Base-by-base conservation (phyloP, 2,113 vertebrate genomes). In the Oenanthe melanoleuca region DNA sequence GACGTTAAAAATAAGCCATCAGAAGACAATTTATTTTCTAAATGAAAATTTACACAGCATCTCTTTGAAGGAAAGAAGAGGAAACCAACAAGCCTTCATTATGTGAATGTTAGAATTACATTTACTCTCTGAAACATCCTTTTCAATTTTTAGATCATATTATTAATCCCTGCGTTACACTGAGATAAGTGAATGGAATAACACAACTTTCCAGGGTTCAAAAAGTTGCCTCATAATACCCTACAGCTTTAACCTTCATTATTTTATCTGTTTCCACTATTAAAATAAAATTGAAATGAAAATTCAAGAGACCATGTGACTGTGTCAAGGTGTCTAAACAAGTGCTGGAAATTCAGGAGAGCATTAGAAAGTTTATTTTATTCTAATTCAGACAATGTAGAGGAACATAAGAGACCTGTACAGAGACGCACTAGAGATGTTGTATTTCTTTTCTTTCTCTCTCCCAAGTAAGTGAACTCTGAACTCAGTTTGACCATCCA, bases 201-300 rank as follows among this genome's bases (percentile, higher is more conserved):
- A 73, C 24, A 72, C 13, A 5, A 25, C 2, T 72, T 83, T 80
- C 53, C 37, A 83, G 6, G 6, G 7, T 80, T 92, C 71, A 40
- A 40, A 81, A 86, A 86, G 80, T 67, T 85, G 52, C 33, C 28
- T 72, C 21, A 26, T 72, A 13, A 31, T 85, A 59, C 80, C 29
- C 29, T 89, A 73, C 29, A 77, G 11, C 29, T 85, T 66, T 45
- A 63, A 52, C 14, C 49, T 86, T 75, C 14, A 13, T 73, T 85
- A 34, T 80, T 92, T 91, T 73, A 19, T 42, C 49, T 66, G 29
- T 87, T 91, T 89, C 29, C 33, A 28, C 37, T 45, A 3, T 11
- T 47, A 31, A 79, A 55, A 57, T 81, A 79, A 93, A 95, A 92
- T 20, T 60, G 24, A 69, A 45, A 65, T 79, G 82, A 93, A 93